Base-by-base conservation (phyloP, 1,140 invertebrate species). In the Pseudomyrmex flavicornis region DNA sequence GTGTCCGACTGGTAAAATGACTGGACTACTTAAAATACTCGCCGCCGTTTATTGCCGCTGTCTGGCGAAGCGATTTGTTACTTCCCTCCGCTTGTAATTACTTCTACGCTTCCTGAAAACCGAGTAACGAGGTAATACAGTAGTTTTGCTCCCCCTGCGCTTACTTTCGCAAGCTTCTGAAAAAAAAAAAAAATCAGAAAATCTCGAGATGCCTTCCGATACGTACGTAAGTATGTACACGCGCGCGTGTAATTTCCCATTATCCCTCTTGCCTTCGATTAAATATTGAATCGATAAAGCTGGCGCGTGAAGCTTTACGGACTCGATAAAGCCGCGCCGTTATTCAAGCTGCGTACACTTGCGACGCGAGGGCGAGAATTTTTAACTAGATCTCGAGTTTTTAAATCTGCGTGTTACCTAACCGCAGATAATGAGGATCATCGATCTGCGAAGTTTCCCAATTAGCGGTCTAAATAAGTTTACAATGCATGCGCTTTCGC, bases 1-100 rank as follows among this genome's bases (percentile, higher is more conserved):
- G 70, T 74, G 74, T 82, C 80, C 75, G 88, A 89, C 88, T 35
- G 69, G 82, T 73, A 83, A 89, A 89, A 89, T 61, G 88, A 89
- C 85, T 86, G 52, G 70, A 84, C 88, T 89, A 89, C 88, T 89
- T 89, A 84, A 89, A 89, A 89, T 83, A 89, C 87, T 59, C 77
- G 59, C 66, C 58, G 46, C 62, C 79, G 77, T 91, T 92, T 90
- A 92, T 89, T 91, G 87, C 89, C 68, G 89, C 84, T 91, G 91
- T 92, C 90, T 84, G 74, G 76, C 72, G 83, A 75, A 89, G 87
- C 90, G 89, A 92, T 92, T 92, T 91, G 91, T 91, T 91, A 89
- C 86, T 85, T 84, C 85, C 35, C 88, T 91, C 44, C 79, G 65
- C 84, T 90, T 85, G 91, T 91, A 91, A 92, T 92, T 91, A 91